Evolutionary conservation across 2,113 vertebrate species (phyloP), one percentile per base, ranked within the genome.

Genomic region (Microtus montanus): DNA sequence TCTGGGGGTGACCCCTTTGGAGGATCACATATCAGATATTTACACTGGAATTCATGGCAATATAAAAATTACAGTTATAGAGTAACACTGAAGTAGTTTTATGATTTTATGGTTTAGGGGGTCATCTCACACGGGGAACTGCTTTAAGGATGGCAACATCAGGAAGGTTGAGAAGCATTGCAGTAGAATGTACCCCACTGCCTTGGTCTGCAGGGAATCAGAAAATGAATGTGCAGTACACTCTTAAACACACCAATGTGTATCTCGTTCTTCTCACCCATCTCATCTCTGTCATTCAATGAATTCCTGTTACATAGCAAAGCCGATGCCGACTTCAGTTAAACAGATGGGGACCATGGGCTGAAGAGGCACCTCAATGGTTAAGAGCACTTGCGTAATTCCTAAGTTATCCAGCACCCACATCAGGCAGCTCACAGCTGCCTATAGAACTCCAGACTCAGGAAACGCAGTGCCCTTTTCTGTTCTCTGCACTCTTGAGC

Each of bases 221-320:
- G 4, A 54, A 15, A 85, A 41, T 52, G 20, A n/a, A 13, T 28
- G 7, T 1, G 19, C 13, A 1, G 0, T 20, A 7, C 33, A 38
- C 30, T 3, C 10, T 0, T 20, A 79, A 64, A 74, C 5, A 54
- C 38, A 52, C 13, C 35, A n/a, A 19, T 3, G 26, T 2, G 2
- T 33, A 52, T 70, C 84, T 35, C 38, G 19, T 5, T 82, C 66
- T 71, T 70, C 49, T 33, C 33, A 30, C 8, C 63, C 52, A 84
- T 66, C 10, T 71, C 35, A 19, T 10, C 24, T 2, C 26, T 38
- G 30, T 54, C 8, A 12, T 24, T 75, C 74, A n/a, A 0, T 26
- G 54, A 61, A 44, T 35, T 58, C 54, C 71, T 15, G 3, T 33
- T 49, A 2, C 0, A 35, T 35, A 15, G 24, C 49, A 35, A 17